Percentiles rank a stretch among this genome's conserved stretches.
These are phyloP conservation scores for Oreochromis aureus DNA, from an alignment of 2,113 vertebrate species.

Conservation along the genomic window DNA sequence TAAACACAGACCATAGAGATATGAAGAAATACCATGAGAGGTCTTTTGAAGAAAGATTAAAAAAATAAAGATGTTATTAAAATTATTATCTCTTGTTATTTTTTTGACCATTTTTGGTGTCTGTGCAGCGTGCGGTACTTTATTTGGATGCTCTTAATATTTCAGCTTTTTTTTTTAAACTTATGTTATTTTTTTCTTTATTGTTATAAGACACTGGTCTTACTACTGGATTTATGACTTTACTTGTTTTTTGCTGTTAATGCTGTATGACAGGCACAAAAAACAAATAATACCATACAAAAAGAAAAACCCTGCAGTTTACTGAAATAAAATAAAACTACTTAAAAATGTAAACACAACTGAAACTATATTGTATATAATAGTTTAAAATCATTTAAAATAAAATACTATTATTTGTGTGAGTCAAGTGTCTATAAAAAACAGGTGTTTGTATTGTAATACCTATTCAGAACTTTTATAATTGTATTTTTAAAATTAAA, in stretches of 20 bases:
- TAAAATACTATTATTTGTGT: neutral
- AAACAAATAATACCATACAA: neutral
- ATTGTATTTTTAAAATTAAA: neutral
- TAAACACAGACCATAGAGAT: neutral
- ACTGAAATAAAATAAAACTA: neutral
- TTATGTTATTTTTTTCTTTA: neutral
- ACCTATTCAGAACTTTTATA: neutral
- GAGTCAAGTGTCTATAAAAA: neutral
- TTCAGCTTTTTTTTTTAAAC: neutral
- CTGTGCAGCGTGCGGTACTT: neutral
- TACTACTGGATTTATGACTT: neutral
- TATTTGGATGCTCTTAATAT: neutral
- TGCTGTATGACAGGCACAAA: neutral
- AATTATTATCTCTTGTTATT: neutral
- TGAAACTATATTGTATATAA: neutral
- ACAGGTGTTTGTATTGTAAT: neutral
- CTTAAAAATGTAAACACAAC: neutral
- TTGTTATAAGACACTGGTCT: neutral
- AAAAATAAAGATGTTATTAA: neutral
- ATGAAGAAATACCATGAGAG: accelerated
- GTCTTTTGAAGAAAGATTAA: neutral
- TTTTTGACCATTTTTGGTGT: neutral
- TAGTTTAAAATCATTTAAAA: neutral
- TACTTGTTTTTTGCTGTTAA: neutral
- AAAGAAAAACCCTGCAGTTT: neutral